phyloP scores from a whole-genome alignment of 2,888 invertebrate genomes.

The Cyclophora punctaria region DNA sequence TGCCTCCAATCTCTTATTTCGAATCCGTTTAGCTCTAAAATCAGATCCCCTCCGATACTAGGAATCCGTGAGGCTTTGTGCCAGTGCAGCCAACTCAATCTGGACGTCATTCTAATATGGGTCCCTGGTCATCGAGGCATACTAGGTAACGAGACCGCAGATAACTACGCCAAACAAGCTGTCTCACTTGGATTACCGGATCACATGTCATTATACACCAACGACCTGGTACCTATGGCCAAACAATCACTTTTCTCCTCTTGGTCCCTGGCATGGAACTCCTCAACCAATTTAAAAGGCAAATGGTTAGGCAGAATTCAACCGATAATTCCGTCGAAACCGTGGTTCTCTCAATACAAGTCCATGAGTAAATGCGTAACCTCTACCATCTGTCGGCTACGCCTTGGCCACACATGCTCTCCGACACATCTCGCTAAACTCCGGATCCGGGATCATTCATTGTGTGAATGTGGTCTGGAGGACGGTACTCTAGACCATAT shows the following conservation, averaged over 20 bases:
- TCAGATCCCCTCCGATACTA: neutral
- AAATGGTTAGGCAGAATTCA: neutral
- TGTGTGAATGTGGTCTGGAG: slow-evolving; percentile 14
- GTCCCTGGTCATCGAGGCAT: neutral
- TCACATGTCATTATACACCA: neutral
- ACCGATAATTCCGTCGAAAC: neutral
- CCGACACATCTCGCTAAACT: slow-evolving; percentile 9
- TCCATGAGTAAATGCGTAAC: slow-evolving; percentile 1
- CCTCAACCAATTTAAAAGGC: neutral
- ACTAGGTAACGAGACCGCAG: no score
- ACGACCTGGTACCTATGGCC: neutral
- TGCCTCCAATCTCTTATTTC: neutral
- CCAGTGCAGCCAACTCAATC: neutral
- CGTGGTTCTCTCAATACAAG: slow-evolving; percentile 1
- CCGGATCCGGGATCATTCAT: slow-evolving; percentile 5
- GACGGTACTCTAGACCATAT: slow-evolving; percentile 4
- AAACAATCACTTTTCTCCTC: neutral
- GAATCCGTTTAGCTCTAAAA: neutral
- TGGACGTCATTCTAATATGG: neutral
- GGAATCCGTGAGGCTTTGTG: neutral
- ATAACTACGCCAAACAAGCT: neutral
- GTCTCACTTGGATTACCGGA: neutral
- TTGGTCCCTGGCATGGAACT: neutral
- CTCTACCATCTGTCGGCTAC: slow-evolving; percentile 6
- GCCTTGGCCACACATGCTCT: slow-evolving; percentile 9